Base-by-base conservation (phyloP, 2,113 vertebrate species). In the Gymnarchus niloticus region DNA sequence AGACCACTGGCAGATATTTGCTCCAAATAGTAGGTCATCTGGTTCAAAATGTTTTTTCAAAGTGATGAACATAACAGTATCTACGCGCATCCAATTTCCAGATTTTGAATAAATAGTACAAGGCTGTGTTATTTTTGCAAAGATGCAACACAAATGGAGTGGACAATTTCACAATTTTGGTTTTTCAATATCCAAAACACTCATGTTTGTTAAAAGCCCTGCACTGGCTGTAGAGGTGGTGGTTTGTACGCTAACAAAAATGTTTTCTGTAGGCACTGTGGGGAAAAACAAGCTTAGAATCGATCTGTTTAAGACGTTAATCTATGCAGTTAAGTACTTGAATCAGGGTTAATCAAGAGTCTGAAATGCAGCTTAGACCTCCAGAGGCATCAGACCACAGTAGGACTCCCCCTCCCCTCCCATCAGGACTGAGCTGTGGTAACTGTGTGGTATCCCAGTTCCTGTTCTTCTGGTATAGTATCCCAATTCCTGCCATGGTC, bases 71-170 rank as follows among this genome's bases (percentile, higher is more conserved):
- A 59, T 7, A 59, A 83, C 52, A 56, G 9, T 81, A 28, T 5
- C 9, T 51, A 54, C 10, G 33, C 33, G 59, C 21, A 59, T 12
- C 41, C 82, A 23, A 48, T 51, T 83, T n/a, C 49, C 54, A 83
- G 82, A 6, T 23, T 21, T 59, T 59, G 37, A 83, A 83, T 83
- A 83, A 83, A 83, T 46, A 83, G 52, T 83, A 59, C 82, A 56
- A 81, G 14, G 44, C 23, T 59, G 37, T 37, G 57, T 83, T 83
- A 56, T 83, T 83, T 83, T 54, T 51, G 12, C 37, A 83, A 83
- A 59, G 56, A 46, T 25, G 33, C 82, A 59, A 57, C 17, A 59
- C 37, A 83, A 56, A 83, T 17, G n/a, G n/a, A 82, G 49, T 6
- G 37, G 51, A 83, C 51, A 2, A 83, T 83, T 56, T 59, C 54